Base-by-base conservation (phyloP, 2,888 invertebrate genomes). In the Acanthosoma haemorrhoidale region DNA sequence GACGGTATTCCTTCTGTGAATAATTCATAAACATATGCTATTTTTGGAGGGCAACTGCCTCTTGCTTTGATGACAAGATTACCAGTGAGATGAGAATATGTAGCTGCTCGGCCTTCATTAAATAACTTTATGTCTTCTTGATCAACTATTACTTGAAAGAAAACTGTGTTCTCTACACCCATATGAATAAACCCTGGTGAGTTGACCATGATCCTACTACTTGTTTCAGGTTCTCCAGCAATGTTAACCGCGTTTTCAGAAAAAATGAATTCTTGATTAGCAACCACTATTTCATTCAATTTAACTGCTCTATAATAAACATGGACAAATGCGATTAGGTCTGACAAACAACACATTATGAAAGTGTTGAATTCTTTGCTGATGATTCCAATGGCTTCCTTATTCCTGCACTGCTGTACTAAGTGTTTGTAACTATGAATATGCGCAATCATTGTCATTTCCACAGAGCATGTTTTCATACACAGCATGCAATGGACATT, bases 71-170 rank as follows among this genome's bases (percentile, higher is more conserved):
- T 18, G 13, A 43, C 43, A 11, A 43, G 18, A 11, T 43, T 43
- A 43, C 43, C 43, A 43, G 43, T 43, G 18, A 43, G 43, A 43
- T 43, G 43, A 21, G 43, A 43, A 43, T 43, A 43, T 43, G 18
- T 43, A 43, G 43, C 43, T 11, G 43, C 43, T 43, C 43, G 15
- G 13, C 11, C 21, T 9, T 43, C 43, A 43, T 43, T 21, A 21
- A 11, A 43, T 43, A 21, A 18, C 13, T 43, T 16, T 11, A 21
- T 21, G 13, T 43, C 43, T 43, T 43, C 18, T 2, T 15, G 8
- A 43, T 43, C 43, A 4, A 43, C 43, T 21, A 43, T 4, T 43
- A 21, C 21, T 43, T 21, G 18, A 43, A 43, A 43, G 21, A 21
- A 43, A 21, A 43, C 43, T 3, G 21, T 21, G 21, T 21, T 43